These are phyloP conservation scores for Dromiciops gliroides DNA, from an alignment of 2,113 vertebrate species.

Conservation along the genomic window DNA sequence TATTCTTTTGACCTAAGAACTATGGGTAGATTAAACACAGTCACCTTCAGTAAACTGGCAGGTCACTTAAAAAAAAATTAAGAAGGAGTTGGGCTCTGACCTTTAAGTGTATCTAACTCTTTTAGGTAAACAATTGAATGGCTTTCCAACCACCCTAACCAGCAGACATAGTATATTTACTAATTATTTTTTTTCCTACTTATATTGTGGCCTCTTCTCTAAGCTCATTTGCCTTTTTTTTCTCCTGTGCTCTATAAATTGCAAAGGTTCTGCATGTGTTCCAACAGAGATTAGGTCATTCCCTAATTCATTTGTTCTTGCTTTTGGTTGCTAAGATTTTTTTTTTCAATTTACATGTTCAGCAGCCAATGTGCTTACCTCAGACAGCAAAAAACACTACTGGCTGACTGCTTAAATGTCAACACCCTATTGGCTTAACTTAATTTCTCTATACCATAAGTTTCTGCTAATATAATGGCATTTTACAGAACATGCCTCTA, in stretches of 20 bases:
- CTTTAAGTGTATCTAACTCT: constrained; percentile 47
- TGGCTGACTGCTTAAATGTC: constrained; percentile 57
- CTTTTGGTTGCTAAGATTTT: constrained; percentile 67
- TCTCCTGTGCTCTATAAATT: constrained; percentile 63
- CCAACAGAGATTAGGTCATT: constrained; percentile 64
- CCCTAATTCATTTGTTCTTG: constrained; percentile 72
- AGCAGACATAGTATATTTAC: constrained; percentile 67
- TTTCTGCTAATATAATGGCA: not conserved
- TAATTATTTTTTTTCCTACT: constrained; percentile 79
- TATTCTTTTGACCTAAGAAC: not conserved
- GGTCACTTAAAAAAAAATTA: too few species aligned
- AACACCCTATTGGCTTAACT: constrained; percentile 23
- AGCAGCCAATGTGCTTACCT: constrained; percentile 64
- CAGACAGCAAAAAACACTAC: constrained; percentile 31
- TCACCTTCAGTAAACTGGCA: not conserved
- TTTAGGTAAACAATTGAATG: constrained; percentile 66
- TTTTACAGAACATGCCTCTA: constrained; percentile 5
- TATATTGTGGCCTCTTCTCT: constrained; percentile 68
- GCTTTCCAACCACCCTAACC: constrained; percentile 53
- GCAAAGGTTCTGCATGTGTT: constrained; percentile 49
- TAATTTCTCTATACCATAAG: constrained; percentile 39
- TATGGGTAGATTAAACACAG: not conserved
- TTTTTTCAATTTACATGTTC: constrained; percentile 72
- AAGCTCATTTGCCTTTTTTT: constrained; percentile 71
- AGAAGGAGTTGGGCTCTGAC: not conserved